These are phyloP conservation scores for Ovis aries DNA, from an alignment of 2,113 vertebrate species.

Conservation along the genomic window ARS-UI_Ramb_v3.0 NC_056067.1:41867501-41868000, in stretches of 20 bases:
- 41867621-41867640: not conserved
- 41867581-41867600: not conserved
- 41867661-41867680: not conserved
- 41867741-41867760: not conserved
- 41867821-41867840: not conserved
- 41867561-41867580: not conserved
- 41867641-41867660: not conserved
- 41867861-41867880: not conserved
- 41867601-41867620: not conserved
- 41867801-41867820: not conserved
- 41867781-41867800: not conserved
- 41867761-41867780: not conserved
- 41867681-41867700: not conserved
- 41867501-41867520: not conserved
- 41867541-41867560: not conserved
- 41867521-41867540: rapidly evolving
- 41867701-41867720: not conserved
- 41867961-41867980: not conserved
- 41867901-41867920: not conserved
- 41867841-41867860: not conserved
- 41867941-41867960: not conserved
- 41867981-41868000: not conserved
- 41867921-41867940: not conserved
- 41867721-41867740: not conserved
- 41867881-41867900: not conserved